Evolutionary conservation across 2,797 vertebrate genomes (phyloP).

Genomic region (Aselliscus stoliczkanus): DNA sequence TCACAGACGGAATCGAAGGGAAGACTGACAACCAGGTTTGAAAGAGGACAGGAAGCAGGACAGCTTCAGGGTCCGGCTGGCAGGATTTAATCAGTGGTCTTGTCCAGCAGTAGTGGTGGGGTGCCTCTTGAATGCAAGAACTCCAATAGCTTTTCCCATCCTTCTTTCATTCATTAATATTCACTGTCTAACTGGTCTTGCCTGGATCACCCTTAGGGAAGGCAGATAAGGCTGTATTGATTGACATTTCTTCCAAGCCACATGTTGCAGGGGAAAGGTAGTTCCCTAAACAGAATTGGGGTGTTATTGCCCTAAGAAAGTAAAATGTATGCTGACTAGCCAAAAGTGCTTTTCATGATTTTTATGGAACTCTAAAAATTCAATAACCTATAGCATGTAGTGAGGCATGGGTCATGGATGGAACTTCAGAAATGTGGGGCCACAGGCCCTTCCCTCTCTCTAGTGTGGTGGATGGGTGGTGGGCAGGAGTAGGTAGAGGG

Average conservation of each 20-base stretch:
- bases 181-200: background rate
- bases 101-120: background rate
- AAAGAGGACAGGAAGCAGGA: background rate
- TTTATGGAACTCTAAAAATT: background rate
- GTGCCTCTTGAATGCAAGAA: no score
- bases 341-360: background rate
- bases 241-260: background rate
- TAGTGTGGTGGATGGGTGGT: background rate
- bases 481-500: background rate
- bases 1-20: background rate
- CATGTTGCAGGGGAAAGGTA: background rate
- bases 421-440: background rate
- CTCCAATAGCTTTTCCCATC: background rate
- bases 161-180: background rate
- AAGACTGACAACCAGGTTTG: background rate
- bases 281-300: background rate
- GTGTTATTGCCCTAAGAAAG: background rate
- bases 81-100: background rate
- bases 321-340: background rate
- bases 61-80: background rate
- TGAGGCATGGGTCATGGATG: background rate
- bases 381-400: background rate
- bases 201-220: background rate
- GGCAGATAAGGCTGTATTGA: background rate
- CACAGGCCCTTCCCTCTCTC: background rate